These are phyloP conservation scores for Lagorchestes hirsutus DNA, from an alignment of 2,797 vertebrate species.

Conservation along the genomic window DNA sequence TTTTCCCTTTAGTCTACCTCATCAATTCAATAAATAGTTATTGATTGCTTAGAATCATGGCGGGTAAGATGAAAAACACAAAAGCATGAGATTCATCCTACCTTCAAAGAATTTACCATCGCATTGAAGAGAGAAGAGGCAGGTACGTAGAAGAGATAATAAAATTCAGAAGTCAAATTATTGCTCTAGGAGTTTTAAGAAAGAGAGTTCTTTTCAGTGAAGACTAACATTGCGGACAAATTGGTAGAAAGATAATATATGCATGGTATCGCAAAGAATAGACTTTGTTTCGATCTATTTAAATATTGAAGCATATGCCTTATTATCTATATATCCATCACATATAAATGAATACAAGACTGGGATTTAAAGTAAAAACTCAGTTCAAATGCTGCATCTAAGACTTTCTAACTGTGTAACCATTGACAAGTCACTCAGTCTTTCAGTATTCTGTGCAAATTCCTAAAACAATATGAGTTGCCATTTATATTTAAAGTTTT, in stretches of 20 bases:
- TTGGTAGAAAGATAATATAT: not conserved
- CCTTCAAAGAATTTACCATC: not conserved
- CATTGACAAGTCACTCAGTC: not conserved
- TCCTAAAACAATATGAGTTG: not conserved
- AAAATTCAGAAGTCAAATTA: not conserved
- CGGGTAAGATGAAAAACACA: not conserved
- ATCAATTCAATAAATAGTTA: not conserved
- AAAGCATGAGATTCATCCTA: not conserved
- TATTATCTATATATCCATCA: not conserved
- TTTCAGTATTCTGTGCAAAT: not conserved
- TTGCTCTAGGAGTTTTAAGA: not conserved
- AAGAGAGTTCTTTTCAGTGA: not conserved
- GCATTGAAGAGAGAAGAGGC: not conserved
- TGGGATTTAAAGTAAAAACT: not conserved
- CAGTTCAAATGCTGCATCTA: not conserved
- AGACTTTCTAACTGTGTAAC: not conserved
- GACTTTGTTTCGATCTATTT: not conserved
- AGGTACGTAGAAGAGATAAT: not conserved
- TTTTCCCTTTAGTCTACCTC: not conserved
- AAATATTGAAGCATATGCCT: not conserved
- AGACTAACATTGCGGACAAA: not conserved
- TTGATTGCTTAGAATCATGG: not conserved
- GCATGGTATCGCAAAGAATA: not conserved
- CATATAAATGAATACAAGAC: not conserved
- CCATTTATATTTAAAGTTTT: not conserved